These are phyloP conservation scores for Progne subis DNA, from an alignment of 2,113 vertebrate species.

Conservation along the genomic window DNA sequence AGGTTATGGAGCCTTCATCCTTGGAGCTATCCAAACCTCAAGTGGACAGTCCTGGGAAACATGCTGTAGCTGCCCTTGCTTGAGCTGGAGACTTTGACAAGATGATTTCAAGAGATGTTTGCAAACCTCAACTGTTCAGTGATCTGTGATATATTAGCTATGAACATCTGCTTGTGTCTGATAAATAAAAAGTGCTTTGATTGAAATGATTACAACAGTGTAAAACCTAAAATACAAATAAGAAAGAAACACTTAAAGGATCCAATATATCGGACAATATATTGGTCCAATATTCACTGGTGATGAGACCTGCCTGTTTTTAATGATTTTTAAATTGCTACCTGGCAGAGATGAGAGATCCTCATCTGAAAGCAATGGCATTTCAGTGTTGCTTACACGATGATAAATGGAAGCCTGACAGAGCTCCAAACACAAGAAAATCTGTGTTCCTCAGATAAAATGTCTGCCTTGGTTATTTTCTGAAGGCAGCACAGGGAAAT, in stretches of 20 bases:
- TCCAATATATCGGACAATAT: neutral
- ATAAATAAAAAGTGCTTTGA: neutral
- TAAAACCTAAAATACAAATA: neutral
- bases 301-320: neutral
- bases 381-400: neutral
- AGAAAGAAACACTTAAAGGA: neutral
- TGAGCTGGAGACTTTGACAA: neutral
- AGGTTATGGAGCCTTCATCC: neutral
- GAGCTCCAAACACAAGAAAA: constrained; percentile 10
- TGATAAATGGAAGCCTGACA: constrained; percentile 10
- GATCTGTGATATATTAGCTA: neutral
- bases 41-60: neutral
- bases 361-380: neutral
- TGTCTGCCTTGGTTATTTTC: constrained; percentile 1
- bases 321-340: neutral
- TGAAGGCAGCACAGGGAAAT: neutral
- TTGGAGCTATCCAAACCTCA: neutral
- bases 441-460: neutral
- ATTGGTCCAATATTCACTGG: neutral
- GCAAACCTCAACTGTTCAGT: neutral
- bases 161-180: neutral
- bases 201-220: neutral
- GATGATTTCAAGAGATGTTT: neutral
- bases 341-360: neutral
- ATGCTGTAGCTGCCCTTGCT: neutral